Conservation (phyloP, 2,797 vertebrate genomes). For the Darevskia nairensis region DNA sequence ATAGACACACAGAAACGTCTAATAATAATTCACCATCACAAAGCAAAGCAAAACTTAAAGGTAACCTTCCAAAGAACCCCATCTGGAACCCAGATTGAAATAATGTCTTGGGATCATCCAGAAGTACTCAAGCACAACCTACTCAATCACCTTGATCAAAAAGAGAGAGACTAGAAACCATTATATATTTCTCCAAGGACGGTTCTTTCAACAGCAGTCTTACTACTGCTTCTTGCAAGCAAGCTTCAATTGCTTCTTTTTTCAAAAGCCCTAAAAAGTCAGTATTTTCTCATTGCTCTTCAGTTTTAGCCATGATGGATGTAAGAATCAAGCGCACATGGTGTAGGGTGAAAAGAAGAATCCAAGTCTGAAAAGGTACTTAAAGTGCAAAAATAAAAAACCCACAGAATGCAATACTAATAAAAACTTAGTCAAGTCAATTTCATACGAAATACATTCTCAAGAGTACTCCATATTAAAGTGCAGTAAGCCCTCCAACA, state of each 20-base stretch:
- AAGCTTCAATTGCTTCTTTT: no score
- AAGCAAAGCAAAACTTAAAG: not conserved
- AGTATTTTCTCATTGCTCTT: no score
- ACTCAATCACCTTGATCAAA: not conserved
- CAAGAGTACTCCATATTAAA: slow-evolving; percentile 8
- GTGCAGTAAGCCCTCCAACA: not conserved
- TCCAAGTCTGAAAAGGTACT: slow-evolving; percentile 29
- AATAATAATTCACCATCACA: not conserved
- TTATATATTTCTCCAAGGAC: no score
- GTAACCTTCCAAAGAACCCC: not conserved
- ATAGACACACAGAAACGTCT: not conserved
- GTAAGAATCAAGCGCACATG: no score
- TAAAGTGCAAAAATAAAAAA: slow-evolving; percentile 43
- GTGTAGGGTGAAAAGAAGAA: no score
- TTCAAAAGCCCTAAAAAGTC: no score
- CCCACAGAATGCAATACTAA: not conserved
- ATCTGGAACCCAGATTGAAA: not conserved
- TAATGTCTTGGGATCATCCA: not conserved
- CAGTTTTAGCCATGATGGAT: no score
- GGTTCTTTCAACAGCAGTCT: no score
- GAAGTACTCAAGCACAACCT: not conserved
- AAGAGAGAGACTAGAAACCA: not conserved
- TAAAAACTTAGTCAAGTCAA: slow-evolving; percentile 33
- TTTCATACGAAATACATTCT: slow-evolving; percentile 51
- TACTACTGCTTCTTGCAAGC: no score